Base-by-base conservation (phyloP, 2,797 vertebrate genomes). In the Acanthopagrus latus region DNA sequence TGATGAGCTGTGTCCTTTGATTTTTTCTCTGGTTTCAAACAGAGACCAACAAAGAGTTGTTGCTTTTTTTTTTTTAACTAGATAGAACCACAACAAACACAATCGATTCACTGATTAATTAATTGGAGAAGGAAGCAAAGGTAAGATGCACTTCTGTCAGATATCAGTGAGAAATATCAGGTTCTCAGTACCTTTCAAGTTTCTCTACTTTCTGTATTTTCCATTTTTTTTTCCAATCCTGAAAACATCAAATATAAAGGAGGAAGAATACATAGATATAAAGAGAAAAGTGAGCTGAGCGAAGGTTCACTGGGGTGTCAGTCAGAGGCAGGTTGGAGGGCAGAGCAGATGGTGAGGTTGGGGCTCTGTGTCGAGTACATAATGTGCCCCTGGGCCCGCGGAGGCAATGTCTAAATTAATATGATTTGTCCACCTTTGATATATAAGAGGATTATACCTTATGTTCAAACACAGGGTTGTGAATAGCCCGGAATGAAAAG, bases 381-480 rank as follows among this genome's bases (percentile, higher is more conserved):
- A 93, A 92, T 88, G 90, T 87, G 79, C 76, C 88, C 81, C 80
- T 60, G 29, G 82, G 89, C 82, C 81, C 48, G 47, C 46, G 88
- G 89, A 91, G 84, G 89, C 85, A 80, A 91, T 89, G 92, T 93
- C 93, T 93, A 93, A 91, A 95, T 95, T 91, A 94, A 95, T 94
- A 94, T 94, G 91, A 93, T 90, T 92, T 91, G 89, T 93, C 88
- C 94, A 94, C 94, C 95, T 95, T 95, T 95, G 95, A 96, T 95
- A 93, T 93, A 88, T 94, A 96, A 95, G 94, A 93, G 94, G 95
- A 95, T 96, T 95, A 94, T 87, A 92, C 90, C 92, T 95, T 93
- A 92, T 94, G 94, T 93, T 95, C 92, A 91, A 94, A 94, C 90
- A 94, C 82, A 76, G 75, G 67, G 67, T 71, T 66, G 85, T 94